Conservation (phyloP, 2,113 vertebrate genomes). For the Larimichthys polyactis region DNA sequence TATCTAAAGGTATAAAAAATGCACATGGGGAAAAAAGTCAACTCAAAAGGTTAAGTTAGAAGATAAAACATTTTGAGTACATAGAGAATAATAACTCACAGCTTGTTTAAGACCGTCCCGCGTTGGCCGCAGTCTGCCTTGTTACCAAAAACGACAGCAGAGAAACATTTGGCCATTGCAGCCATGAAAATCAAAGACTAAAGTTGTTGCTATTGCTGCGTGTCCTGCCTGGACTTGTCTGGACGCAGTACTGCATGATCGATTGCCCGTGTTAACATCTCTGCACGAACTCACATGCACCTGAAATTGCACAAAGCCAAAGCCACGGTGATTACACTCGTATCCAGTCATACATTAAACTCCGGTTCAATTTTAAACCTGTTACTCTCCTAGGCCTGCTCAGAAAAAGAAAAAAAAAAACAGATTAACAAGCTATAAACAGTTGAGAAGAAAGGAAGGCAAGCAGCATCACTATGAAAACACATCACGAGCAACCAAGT, state of each 20-base stretch:
- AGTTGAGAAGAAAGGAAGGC: conserved; percentile 14
- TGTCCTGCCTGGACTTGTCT: conserved; percentile 8
- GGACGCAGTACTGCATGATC: background rate
- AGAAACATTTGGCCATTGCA: background rate
- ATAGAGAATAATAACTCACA: background rate
- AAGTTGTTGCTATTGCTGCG: background rate
- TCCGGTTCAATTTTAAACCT: background rate
- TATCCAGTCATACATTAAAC: conserved; percentile 6
- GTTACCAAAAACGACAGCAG: background rate
- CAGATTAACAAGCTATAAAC: conserved; percentile 33
- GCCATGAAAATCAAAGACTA: background rate
- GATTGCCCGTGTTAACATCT: conserved; percentile 7
- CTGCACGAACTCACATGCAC: background rate
- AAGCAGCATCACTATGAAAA: background rate
- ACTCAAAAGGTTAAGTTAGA: background rate
- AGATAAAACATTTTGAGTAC: background rate
- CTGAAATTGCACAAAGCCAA: conserved; percentile 1
- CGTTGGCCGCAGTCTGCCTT: background rate
- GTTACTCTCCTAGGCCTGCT: background rate
- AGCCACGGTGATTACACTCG: background rate
- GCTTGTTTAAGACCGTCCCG: background rate
- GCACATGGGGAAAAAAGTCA: background rate
- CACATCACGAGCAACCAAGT: conserved; percentile 14
- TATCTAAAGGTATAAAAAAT: background rate
- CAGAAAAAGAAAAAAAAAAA: background rate